Evolutionary conservation across 2,888 invertebrate species (phyloP), one percentile per base, ranked within the genome.

Genomic region (Phaedon cochleariae): DNA sequence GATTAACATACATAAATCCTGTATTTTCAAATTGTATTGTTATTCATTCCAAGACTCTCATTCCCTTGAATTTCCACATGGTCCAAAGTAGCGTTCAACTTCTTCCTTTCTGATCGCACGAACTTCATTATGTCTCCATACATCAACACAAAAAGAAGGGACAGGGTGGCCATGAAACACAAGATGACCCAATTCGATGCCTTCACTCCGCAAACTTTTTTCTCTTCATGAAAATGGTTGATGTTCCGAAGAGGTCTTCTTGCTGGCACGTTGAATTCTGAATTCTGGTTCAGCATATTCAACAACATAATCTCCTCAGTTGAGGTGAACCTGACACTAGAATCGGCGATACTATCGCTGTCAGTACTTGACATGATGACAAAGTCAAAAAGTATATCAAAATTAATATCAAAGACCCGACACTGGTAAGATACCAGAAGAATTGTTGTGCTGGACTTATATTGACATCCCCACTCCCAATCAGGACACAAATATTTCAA

Each of bases 161-260:
- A 29, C 7, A 54, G 31, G 12, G 45, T 61, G 10, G 31, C 53
- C 10, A 61, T 5, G 20, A 61, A 61, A 20, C 41, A 61, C 20
- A 61, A 15, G 37, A 61, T 61, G 18, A 61, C 45, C 61, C 61
- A 61, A n/a, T 22, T 61, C 17, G 45, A 53, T 15, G 54, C 37
- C 49, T 20, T 54, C 1, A 61, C n/a, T 0, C 54, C 45, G 21
- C 45, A 61, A 45, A 61, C 21, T 29, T 45, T 61, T 58, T 57
- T 63, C 15, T 63, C 57, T 21, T 58, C 5, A 9, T 51, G 22
- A n/a, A 41, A 15, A 2, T 15, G 41, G 41, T 41, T 41, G 41
- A 41, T 15, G 41, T 41, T 41, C 41, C 15, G n/a, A 1, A 41
- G n/a, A 15, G 15, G 34, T 12, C 34, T 34, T 12, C 10, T 2